Percentiles rank a stretch among this genome's conserved stretches.
phyloP scores from a whole-genome alignment of 2,113 vertebrate genomes.

The Hemiscyllium ocellatum region DNA sequence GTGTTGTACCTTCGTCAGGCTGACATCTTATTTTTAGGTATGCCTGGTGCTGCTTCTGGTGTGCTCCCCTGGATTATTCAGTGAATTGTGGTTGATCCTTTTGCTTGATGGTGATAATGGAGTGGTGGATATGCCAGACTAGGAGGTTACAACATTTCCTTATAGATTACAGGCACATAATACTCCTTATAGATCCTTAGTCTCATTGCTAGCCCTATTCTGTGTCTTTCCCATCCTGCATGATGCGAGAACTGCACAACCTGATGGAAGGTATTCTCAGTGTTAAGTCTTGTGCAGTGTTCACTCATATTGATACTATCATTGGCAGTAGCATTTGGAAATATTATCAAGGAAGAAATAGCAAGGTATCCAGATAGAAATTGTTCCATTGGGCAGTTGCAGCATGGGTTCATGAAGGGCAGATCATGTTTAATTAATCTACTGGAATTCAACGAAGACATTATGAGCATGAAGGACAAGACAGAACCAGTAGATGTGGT shows the following conservation, averaged over 20 bases:
- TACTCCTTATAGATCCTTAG: background rate
- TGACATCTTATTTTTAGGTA: background rate
- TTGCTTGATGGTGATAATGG: background rate
- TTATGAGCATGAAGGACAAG: too few species aligned
- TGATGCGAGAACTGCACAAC: too few species aligned
- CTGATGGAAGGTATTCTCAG: background rate
- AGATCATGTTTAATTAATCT: too few species aligned
- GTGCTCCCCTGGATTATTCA: background rate
- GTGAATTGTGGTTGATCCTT: background rate
- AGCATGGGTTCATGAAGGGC: too few species aligned
- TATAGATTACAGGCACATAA: background rate
- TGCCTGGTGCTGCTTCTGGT: background rate
- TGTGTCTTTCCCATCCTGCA: background rate
- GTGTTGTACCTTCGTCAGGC: background rate
- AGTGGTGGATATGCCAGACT: background rate
- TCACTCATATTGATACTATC: too few species aligned
- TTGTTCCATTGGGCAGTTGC: too few species aligned
- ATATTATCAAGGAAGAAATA: too few species aligned
- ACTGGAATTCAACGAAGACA: too few species aligned
- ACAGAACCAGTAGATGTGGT: too few species aligned
- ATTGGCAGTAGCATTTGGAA: background rate
- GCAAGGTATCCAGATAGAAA: too few species aligned
- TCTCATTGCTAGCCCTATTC: background rate
- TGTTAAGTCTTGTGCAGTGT: background rate
- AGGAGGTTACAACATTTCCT: background rate